Percentiles rank a stretch among this genome's conserved stretches.
Evolutionary conservation across 1,140 invertebrate genomes (phyloP).

Genomic region (Trachymyrmex septentrionalis): DNA sequence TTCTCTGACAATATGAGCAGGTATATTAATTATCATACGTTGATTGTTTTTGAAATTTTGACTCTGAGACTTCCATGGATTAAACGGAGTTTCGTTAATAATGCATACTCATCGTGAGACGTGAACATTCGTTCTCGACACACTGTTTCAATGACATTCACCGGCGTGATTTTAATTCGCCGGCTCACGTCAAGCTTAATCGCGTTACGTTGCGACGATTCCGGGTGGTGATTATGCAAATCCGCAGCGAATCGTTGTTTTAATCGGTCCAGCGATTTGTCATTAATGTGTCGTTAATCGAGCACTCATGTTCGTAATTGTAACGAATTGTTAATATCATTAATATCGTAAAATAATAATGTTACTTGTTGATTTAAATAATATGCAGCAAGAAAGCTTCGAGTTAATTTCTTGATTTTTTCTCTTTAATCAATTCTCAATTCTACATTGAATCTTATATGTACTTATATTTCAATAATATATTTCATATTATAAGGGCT

Average conservation of each 20-base stretch:
- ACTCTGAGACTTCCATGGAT: neutral
- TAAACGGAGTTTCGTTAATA: conserved; percentile 41
- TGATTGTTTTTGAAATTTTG: neutral
- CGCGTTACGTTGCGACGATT: conserved; percentile 37
- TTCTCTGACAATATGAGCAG: neutral
- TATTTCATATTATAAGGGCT: neutral
- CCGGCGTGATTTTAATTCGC: conserved; percentile 41
- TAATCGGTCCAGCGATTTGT: neutral
- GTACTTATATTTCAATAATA: neutral
- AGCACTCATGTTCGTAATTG: neutral
- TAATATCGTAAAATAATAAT: neutral
- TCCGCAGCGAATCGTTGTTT: conserved; percentile 15
- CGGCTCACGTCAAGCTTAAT: conserved; percentile 31
- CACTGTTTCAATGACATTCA: neutral
- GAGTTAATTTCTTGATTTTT: neutral
- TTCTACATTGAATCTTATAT: neutral
- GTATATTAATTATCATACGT: too few relatives aligned
- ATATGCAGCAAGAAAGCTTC: too few relatives aligned
- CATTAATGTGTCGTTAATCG: neutral
- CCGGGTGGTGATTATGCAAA: conserved; percentile 6
- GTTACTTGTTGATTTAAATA: conserved; percentile 11
- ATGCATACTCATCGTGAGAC: conserved; percentile 8
- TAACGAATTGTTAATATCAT: conserved; percentile 12
- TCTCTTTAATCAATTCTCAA: neutral
- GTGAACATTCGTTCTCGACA: conserved; percentile 12